A percentile compares a stretch with the other conserved stretches of the same genome.
phyloP scores from a whole-genome alignment of 2,113 vertebrate genomes.

The Hemibagrus wyckioides region DNA sequence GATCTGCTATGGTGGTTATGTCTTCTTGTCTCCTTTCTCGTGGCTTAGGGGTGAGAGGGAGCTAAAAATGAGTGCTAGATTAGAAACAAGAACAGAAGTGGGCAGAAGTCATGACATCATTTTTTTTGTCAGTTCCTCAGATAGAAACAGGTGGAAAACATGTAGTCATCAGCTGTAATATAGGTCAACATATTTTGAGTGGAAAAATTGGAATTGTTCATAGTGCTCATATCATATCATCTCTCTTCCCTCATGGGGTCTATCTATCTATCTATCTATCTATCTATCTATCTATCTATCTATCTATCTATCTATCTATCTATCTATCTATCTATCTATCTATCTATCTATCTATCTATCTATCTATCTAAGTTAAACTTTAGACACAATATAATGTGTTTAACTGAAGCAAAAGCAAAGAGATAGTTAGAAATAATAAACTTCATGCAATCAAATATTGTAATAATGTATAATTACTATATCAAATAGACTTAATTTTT shows the following conservation, averaged over 20 bases:
- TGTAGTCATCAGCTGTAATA: not conserved
- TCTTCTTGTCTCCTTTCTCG: slow-evolving; percentile 5
- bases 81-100: slow-evolving; percentile 1
- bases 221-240: not conserved
- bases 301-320: too few species aligned
- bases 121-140: not conserved
- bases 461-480: not conserved
- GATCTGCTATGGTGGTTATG: slow-evolving; percentile 41
- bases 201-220: not conserved
- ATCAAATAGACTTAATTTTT: not conserved
- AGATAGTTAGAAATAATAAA: not conserved
- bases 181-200: not conserved
- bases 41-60: not conserved
- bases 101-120: not conserved
- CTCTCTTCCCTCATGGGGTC: not conserved
- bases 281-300: too few species aligned
- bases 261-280: too few species aligned
- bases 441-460: not conserved
- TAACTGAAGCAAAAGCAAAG: not conserved
- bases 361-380: not conserved
- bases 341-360: too few species aligned
- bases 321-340: too few species aligned
- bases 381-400: not conserved
- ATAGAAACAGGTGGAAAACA: not conserved
- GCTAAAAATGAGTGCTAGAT: slow-evolving; percentile 22